Percentiles rank a stretch among this genome's conserved stretches.
Conservation (phyloP, 2,888 invertebrate genomes). For the Pandemis heparana region DNA sequence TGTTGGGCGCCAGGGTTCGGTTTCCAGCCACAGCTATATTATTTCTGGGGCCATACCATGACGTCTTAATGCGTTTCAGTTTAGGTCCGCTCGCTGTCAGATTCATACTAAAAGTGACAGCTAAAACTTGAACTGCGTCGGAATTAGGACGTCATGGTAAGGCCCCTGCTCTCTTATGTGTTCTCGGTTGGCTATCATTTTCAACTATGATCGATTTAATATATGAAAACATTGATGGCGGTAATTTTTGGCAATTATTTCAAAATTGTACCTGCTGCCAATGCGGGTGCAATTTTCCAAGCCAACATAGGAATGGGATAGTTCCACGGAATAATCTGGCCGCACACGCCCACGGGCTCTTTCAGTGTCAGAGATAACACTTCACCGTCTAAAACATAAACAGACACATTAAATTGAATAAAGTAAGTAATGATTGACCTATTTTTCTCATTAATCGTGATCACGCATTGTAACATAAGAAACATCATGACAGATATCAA, state of each 20-base stretch:
- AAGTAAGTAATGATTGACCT: slow-evolving; percentile 36
- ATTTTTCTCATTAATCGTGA: slow-evolving; percentile 44
- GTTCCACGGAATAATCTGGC: slow-evolving; percentile 98
- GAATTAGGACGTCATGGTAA: too few species aligned
- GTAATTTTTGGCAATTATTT: background rate
- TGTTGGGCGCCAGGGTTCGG: too few species aligned
- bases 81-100: too few species aligned
- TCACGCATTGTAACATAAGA: slow-evolving; percentile 55
- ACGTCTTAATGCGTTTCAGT: too few species aligned
- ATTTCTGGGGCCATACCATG: too few species aligned
- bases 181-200: background rate
- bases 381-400: slow-evolving; percentile 87
- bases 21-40: too few species aligned
- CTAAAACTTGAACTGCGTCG: too few species aligned
- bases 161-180: background rate
- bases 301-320: slow-evolving; percentile 96
- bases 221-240: background rate
- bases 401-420: slow-evolving; percentile 37
- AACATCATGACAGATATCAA: slow-evolving; percentile 55
- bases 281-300: slow-evolving; percentile 96
- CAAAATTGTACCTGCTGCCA: slow-evolving; percentile 85
- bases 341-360: slow-evolving; percentile 95
- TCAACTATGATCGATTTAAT: too few species aligned
- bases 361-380: slow-evolving; percentile 93
- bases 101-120: too few species aligned